Base-by-base conservation (phyloP, 1,140 invertebrate genomes). In the Caenorhabditis inopinata region DNA sequence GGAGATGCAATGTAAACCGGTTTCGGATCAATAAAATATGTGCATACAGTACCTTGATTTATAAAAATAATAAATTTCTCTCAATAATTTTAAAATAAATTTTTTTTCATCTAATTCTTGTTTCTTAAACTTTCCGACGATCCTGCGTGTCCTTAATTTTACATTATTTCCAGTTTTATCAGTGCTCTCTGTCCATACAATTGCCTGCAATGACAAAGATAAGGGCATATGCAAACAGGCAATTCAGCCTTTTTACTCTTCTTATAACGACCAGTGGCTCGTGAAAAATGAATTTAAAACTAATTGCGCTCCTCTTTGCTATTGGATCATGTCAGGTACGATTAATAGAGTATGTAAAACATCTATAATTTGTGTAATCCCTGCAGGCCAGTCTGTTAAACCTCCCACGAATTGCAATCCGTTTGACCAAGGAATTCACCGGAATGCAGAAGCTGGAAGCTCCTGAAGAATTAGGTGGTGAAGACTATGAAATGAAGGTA, bases 311-410 rank as follows among this genome's bases (percentile, higher is more conserved):
- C 16, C n/a, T 68, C 2, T 21, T 68, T 2, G 32, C 23, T 42
- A 18, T 68, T 38, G 58, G 58, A 38, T 18, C n/a, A 68, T 68
- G 58, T 68, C 58, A 68, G 58, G 58, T 68, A 68, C n/a, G n/a
- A n/a, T n/a, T n/a, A n/a, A n/a, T n/a, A n/a, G n/a, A n/a, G n/a
- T n/a, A n/a, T n/a, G n/a, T n/a, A n/a, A n/a, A n/a, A n/a, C n/a
- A n/a, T n/a, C n/a, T 58, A 6, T 2, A 7, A 7, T 32, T 18
- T 1, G 2, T 27, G 6, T 38, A 38, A 35, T 16, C 1, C 1
- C 2, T 16, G 16, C 9, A 68, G 58, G 58, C 58, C 32, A 68
- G 38, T 18, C 2, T 68, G 1, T 68, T 68, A 29, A 68, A 38
- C n/a, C 27, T 68, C 3, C 58, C 58, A 68, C 32, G 58, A 9